Base-by-base conservation (phyloP, 1,140 invertebrate genomes). In the Lordiphosa collinella region DNA sequence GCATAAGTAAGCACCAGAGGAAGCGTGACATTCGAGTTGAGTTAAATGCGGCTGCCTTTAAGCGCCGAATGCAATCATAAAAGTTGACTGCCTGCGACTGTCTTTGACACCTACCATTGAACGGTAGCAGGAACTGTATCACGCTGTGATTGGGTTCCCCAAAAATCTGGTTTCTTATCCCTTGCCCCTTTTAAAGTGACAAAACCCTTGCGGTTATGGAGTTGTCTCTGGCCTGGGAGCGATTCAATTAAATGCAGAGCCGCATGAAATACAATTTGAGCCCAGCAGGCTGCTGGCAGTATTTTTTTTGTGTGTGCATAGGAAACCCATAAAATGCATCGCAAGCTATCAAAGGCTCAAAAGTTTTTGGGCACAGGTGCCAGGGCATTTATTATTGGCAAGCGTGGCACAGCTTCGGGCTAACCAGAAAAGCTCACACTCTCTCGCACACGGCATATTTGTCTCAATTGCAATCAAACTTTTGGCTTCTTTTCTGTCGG, bases 161-260 rank as follows among this genome's bases (percentile, higher is more conserved):
- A 25, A 25, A 25, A 25, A 5, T 5, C 22, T 7, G 5, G 1
- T 25, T 25, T 5, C 5, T 5, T 25, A 1, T 5, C 5, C 22
- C 7, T 25, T 5, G 22, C 22, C 22, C 16, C 16, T 18, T 6
- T 7, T 25, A 18, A 18, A 14, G 36, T 52, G 56, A 59, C 32
- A 37, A 40, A 56, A 47, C 47, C 44, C 47, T 54, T 41, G 68
- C 22, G 50, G 43, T 43, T 14, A 12, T 44, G 49, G 41, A 57
- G 50, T 31, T 47, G 49, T 50, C 37, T 8, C 44, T 36, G 50
- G 37, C 43, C 12, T 36, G 44, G 43, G 54, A 54, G 74, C 74
- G 65, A 80, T 79, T 80, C 75, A 80, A 80, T 80, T 80, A 80
- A 80, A 80, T 68, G 75, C 75, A 80, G 69, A 80, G 75, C 75